Base-by-base conservation (phyloP, 2,113 vertebrate genomes). In the Chroicocephalus ridibundus region DNA sequence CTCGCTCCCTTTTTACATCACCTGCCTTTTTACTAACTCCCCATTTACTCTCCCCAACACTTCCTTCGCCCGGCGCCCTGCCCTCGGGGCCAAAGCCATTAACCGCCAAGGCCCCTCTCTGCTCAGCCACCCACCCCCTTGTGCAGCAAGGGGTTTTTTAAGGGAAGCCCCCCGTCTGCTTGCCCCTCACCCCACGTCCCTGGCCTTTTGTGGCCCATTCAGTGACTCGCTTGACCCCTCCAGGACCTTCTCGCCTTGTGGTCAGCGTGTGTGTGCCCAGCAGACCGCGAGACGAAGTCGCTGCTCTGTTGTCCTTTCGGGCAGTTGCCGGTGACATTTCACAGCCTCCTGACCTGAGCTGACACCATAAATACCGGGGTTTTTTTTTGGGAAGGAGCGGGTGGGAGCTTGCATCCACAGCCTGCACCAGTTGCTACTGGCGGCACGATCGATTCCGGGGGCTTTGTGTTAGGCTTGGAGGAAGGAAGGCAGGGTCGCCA, bases 221-320 rank as follows among this genome's bases (percentile, higher is more conserved):
- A 97, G 95, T 97, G 97, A 96, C 97, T 96, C 72, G 27, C 90
- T 96, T 97, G 97, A 98, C 98, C 98, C 98, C 90, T 76, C 13
- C 95, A 55, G 92, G 97, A 97, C 96, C 95, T 91, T 82, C 5
- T 15, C 65, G 91, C 95, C 94, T 66, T 52, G 93, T 86, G 97
- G 95, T 52, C 97, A 96, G 94, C 89, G 54, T 94, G 86, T 97
- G 94, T 80, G 95, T 94, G 97, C 88, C 97, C 96, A 97, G 76
- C 96, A 42, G 96, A 97, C 38, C 95, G 91, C 82, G 86, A 84
- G 77, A 47, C 49, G 12, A 42, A 18, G 88, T 64, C 40, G 24
- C 47, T 1, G 44, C 93, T 74, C 86, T 58, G 78, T 91, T 86
- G 65, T 90, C 75, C 94, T 79, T 60, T 34, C 0, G 42, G 91